These are phyloP conservation scores for Cryptophagus acutangulus DNA, from an alignment of 2,888 invertebrate genomes.

Conservation along the genomic window DNA sequence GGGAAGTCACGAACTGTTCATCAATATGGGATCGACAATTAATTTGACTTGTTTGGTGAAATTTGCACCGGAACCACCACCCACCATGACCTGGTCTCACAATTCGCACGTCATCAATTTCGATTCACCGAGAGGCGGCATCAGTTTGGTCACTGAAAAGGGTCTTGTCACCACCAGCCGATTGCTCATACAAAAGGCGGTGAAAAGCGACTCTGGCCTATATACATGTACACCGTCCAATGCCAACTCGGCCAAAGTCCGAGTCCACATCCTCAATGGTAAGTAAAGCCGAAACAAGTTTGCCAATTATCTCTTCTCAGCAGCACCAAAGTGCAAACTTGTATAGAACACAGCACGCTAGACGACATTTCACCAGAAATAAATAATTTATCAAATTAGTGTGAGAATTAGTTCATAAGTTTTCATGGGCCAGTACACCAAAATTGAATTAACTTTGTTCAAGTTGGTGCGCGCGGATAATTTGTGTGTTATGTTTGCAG, in stretches of 20 bases:
- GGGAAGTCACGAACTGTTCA: conserved; percentile 77
- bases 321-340: too few species aligned
- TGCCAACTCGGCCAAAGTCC: conserved; percentile 70
- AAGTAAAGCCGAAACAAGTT: conserved; percentile 42
- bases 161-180: conserved; percentile 78
- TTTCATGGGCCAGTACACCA: too few species aligned
- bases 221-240: conserved; percentile 84
- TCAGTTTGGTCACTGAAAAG: conserved; percentile 82
- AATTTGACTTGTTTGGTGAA: conserved; percentile 81
- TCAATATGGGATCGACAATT: conserved; percentile 83
- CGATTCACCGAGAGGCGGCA: conserved; percentile 83
- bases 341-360: too few species aligned
- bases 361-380: too few species aligned
- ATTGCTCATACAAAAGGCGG: conserved; percentile 75
- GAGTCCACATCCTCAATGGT: conserved; percentile 86
- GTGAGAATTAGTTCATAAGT: too few species aligned
- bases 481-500: conserved; percentile 12
- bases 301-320: not conserved
- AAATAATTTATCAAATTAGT: too few species aligned
- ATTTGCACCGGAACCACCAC: conserved; percentile 80
- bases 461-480: too few species aligned
- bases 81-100: conserved; percentile 78
- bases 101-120: conserved; percentile 81
- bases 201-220: conserved; percentile 72
- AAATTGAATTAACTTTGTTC: conserved; percentile 1